phyloP scores from a whole-genome alignment of 2,888 invertebrate species.

The Pharmacophagus antenor region DNA sequence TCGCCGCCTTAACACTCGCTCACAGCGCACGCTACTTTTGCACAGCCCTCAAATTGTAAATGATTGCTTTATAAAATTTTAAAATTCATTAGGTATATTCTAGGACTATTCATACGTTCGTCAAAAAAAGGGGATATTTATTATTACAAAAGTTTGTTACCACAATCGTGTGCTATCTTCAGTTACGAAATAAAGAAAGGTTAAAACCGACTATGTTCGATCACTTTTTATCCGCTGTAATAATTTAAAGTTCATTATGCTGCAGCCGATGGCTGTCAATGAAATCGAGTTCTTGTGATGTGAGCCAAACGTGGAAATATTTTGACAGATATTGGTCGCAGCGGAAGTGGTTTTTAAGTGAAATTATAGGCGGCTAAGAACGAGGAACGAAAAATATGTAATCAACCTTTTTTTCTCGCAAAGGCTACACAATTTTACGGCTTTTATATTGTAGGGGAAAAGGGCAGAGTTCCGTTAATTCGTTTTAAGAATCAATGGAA shows the following conservation, averaged over 20 bases:
- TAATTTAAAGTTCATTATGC: conserved; percentile 80
- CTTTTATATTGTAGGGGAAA: conserved; percentile 38
- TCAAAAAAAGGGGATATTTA: neutral
- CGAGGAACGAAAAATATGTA: conserved; percentile 69
- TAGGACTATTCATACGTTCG: neutral
- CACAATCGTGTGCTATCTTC: conserved; percentile 50
- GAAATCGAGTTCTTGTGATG: conserved; percentile 80
- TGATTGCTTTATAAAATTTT: neutral
- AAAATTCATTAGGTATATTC: too few species aligned
- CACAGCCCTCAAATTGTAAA: conserved; percentile 2
- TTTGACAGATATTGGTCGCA: conserved; percentile 78
- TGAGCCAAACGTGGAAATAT: conserved; percentile 74
- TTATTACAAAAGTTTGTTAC: conserved; percentile 30
- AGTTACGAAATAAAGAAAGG: conserved; percentile 67
- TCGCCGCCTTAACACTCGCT: conserved; percentile 36
- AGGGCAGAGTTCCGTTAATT: neutral
- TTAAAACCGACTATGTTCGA: conserved; percentile 55
- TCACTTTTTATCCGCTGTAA: conserved; percentile 76
- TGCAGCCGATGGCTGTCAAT: conserved; percentile 73
- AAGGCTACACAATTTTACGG: conserved; percentile 53
- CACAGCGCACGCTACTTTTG: conserved; percentile 33
- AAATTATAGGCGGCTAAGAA: conserved; percentile 74
- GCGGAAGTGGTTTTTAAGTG: conserved; percentile 75
- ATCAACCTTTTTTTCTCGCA: conserved; percentile 59
- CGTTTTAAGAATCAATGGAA: neutral